Evolutionary conservation across 2,888 invertebrate species (phyloP).

Genomic region (Drosophila siamana): DNA sequence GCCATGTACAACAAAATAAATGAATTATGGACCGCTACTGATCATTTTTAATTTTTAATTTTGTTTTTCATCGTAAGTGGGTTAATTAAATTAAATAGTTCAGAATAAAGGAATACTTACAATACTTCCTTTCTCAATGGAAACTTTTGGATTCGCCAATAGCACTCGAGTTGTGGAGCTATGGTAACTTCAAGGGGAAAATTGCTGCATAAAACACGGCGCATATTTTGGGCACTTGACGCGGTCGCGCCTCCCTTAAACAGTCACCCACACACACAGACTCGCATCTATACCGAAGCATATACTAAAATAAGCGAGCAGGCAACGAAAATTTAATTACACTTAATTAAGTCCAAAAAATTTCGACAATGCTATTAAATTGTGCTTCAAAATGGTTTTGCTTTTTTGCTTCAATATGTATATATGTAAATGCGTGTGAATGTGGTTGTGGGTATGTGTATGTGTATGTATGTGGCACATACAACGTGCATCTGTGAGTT

Average conservation of each 20-base stretch:
- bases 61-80: not conserved
- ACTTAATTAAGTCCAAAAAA: conserved; percentile 81
- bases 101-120: not conserved
- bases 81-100: not conserved
- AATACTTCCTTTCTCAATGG: conserved; percentile 12
- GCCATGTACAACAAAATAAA: not conserved
- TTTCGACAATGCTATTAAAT: conserved; percentile 79
- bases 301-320: conserved; percentile 55
- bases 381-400: conserved; percentile 75
- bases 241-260: conserved; percentile 16
- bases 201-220: conserved; percentile 64
- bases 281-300: not conserved
- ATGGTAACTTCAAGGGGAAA: conserved; percentile 63
- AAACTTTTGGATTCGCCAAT: conserved; percentile 55
- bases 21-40: not conserved
- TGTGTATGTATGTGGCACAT: conserved; percentile 2
- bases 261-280: conserved; percentile 3
- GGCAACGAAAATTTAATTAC: conserved; percentile 77
- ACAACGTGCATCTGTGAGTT: not conserved
- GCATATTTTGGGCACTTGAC: conserved; percentile 65
- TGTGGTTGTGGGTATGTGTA: conserved; percentile 23
- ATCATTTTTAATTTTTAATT: not conserved
- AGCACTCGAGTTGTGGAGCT: conserved; percentile 55
- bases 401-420: conserved; percentile 38
- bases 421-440: conserved; percentile 13